Evolutionary conservation across 2,113 vertebrate genomes (phyloP).

Genomic region (Alligator sinensis): DNA sequence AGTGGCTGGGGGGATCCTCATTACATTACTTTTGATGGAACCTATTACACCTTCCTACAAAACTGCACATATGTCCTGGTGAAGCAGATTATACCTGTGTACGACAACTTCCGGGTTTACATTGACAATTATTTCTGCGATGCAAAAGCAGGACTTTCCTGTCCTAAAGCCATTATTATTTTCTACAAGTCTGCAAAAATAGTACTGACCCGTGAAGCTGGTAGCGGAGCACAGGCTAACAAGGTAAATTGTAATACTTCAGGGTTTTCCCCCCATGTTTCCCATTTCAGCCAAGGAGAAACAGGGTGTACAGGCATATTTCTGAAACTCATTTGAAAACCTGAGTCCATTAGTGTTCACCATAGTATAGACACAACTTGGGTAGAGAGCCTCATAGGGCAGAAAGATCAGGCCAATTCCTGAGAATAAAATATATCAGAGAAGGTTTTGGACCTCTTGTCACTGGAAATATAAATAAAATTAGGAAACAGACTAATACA

Average conservation of each 20-base stretch:
- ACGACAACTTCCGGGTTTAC: slow-evolving; percentile 82
- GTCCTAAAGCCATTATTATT: slow-evolving; percentile 81
- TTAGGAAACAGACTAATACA: background rate
- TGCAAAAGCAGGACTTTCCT: slow-evolving; percentile 75
- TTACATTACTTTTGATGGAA: slow-evolving; percentile 91
- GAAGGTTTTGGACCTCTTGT: background rate
- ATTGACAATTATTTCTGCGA: slow-evolving; percentile 83
- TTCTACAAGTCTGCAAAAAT: slow-evolving; percentile 78
- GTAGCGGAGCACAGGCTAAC: slow-evolving; percentile 65
- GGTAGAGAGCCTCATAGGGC: fast-evolving
- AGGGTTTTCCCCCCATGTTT: background rate
- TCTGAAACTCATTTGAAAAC: background rate
- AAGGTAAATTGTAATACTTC: slow-evolving; percentile 78
- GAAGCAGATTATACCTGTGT: slow-evolving; percentile 83
- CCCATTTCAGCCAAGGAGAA: background rate
- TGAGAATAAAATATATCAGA: background rate
- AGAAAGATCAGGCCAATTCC: background rate
- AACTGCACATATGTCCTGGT: slow-evolving; percentile 90
- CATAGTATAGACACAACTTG: background rate
- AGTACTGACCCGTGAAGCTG: slow-evolving; percentile 75
- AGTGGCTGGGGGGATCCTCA: slow-evolving; percentile 85
- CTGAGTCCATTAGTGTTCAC: background rate
- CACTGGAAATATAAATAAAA: background rate
- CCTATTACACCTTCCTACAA: slow-evolving; percentile 83
- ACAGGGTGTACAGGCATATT: background rate